Base-by-base conservation (phyloP, 2,113 vertebrate species). In the Prunella fulvescens region DNA sequence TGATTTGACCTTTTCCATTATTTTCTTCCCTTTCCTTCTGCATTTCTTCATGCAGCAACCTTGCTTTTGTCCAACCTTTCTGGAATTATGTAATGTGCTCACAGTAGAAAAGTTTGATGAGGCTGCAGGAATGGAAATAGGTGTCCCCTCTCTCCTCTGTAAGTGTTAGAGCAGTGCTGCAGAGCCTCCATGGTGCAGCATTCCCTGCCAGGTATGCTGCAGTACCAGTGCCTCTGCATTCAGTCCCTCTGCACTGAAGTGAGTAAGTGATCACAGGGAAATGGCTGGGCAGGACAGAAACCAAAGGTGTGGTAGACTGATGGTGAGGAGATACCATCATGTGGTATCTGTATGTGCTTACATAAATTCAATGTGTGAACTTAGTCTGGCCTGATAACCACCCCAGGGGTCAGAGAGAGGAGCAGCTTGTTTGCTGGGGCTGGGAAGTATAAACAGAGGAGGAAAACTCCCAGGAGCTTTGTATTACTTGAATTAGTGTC, bases 151-250 rank as follows among this genome's bases (percentile, higher is more conserved):
- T 94, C 48, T 97, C 80, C 86, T 91, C 57, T 81, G 56, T 23
- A 19, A 60, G 69, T 64, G 40, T 62, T 22, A 17, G 51, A 60
- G 72, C 65, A 26, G 35, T 37, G 70, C 92, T 82, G 92, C 92
- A 90, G 61, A 90, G 78, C 53, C 48, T 40, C 9, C 23, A 8
- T 2, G 31, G 44, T 37, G n/a, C 84, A 76, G 90, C 2, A 2
- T 80, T 90, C 60, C 56, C 64, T 69, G 73, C 58, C 82, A 94
- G 94, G 94, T 96, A 73, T 92, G 94, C 94, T 91, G 95, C 95
- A 85, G 92, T 92, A 84, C 86, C 5, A 1, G 91, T 64, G 61
- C 80, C 56, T 91, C 92, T 91, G 82, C 94, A 79, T 92, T 86
- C 60, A 69, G 60, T 64, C 61, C 57, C 37, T 19, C 56, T 74